Evolutionary conservation across 2,113 vertebrate species (phyloP), one percentile per base, ranked within the genome.

Genomic region (Boulengeromyrus knoepffleri): DNA sequence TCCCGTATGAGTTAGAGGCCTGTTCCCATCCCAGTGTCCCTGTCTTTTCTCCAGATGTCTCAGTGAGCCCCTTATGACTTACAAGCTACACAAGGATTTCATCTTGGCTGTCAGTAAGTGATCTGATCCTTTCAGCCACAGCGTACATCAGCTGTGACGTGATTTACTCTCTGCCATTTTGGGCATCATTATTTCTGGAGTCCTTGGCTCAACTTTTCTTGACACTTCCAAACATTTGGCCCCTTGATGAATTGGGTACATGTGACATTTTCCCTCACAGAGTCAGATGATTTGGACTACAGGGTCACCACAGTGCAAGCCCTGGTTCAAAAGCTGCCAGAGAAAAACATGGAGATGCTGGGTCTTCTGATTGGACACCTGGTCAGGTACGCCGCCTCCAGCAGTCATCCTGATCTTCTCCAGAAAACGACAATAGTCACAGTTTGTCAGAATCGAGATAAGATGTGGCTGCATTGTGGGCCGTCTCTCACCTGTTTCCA

Each of bases 241-340:
- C 17, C 56, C 88, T 89, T 24, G n/a, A n/a, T 9, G 24, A 24
- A 21, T 2, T 85, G 21, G 45, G 39, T 85, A 85, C 3, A 85
- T 85, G 36, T 47, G 39, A 46, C 45, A 12, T 45, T 46, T 42
- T 85, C 42, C 66, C 56, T 92, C 90, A 91, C 94, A 99, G 98
- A 99, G 92, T 99, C 98, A 0, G 98, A 99, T 93, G 97, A 99
- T 93, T 98, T 98, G 91, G 98, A 98, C 94, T 98, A 99, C 95
- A 95, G 98, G 90, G 97, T 99, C 88, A 97, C 98, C 92, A 97
- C 97, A 1, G 97, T 99, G 50, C 98, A 99, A 17, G 96, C 97
- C 0, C 92, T 99, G 94, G 97, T 99, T 84, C 97, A 99, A 92
- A 98, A 97, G 92, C 94, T 99, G 88, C 98, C 98, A 0, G 97